Base-by-base conservation (phyloP, 2,113 vertebrate species). In the Nothoprocta pentlandii region DNA sequence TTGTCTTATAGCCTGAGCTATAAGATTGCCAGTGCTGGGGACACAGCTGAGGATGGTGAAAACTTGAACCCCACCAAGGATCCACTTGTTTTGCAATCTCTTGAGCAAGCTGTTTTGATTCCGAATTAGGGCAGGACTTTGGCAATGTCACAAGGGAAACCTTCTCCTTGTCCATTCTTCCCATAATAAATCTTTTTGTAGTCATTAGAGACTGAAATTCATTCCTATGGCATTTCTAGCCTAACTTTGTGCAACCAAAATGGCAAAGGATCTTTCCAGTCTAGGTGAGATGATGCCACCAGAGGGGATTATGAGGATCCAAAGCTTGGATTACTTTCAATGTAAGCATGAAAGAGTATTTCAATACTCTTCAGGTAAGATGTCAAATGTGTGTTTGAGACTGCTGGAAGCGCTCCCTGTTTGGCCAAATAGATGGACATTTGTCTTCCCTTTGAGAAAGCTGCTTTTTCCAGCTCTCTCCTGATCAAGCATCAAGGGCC, bases 251-350 rank as follows among this genome's bases (percentile, higher is more conserved):
- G 67, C 44, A 62, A 28, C 14, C 30, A 49, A 25, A 8, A 6
- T 0, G 1, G 13, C 49, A 10, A 25, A 66, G 59, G 54, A 58
- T 30, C 39, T 44, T 34, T 68, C 53, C 41, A 32, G 1, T 14
- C 47, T 75, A 2, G 3, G 21, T 25, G 70, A 59, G 12, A 25
- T 46, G 16, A 9, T 0, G 0, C 36, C 49, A 58, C 51, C 34
- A 71, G 8, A 53, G 0, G 2, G 42, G 36, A 51, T 17, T 20
- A 47, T 46, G 9, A 66, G 6, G 21, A 46, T 62, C 39, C 28
- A 58, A 71, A 78, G 10, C 16, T 32, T 78, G 59, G 13, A 53
- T 7, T 80, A 36, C 54, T 82, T 85, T 80, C 62, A 34, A 12
- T 9, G 25, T 11, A 47, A 62, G 1, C 49, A 46, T 36, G 14